These are phyloP conservation scores for Drosophila varians DNA, from an alignment of 1,140 invertebrate species.

Conservation along the genomic window DNA sequence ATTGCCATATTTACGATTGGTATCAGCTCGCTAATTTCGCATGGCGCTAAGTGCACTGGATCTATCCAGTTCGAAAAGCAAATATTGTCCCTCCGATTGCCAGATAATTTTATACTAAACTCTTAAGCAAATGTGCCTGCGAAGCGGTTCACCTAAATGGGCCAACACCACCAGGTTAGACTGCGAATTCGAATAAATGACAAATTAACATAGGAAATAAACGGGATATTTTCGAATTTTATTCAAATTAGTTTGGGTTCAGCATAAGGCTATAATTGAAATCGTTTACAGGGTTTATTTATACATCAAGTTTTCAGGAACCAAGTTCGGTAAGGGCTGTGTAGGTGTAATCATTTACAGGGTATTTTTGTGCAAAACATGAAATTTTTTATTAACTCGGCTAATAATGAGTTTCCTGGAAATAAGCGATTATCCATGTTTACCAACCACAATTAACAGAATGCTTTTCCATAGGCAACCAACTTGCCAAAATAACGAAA, in stretches of 20 bases:
- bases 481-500: too few relatives aligned
- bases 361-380: too few relatives aligned
- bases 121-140: neutral
- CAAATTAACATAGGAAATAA: constrained; percentile 56
- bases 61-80: constrained; percentile 70
- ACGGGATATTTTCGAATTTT: constrained; percentile 1
- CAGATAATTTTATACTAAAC: constrained; percentile 30
- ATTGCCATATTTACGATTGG: constrained; percentile 46
- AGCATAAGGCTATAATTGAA: neutral
- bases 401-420: too few relatives aligned
- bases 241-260: neutral
- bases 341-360: too few relatives aligned
- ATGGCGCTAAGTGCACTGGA: constrained; percentile 75
- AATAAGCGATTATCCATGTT: too few relatives aligned
- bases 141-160: constrained; percentile 10
- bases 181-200: constrained; percentile 16
- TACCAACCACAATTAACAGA: neutral
- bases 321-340: too few relatives aligned
- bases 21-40: constrained; percentile 41
- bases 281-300: constrained; percentile 6
- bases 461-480: too few relatives aligned
- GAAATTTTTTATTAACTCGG: too few relatives aligned
- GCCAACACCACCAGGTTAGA: neutral
- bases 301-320: neutral
- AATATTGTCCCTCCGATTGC: constrained; percentile 33